phyloP scores from a whole-genome alignment of 2,113 vertebrate species.

The Empidonax traillii region DNA sequence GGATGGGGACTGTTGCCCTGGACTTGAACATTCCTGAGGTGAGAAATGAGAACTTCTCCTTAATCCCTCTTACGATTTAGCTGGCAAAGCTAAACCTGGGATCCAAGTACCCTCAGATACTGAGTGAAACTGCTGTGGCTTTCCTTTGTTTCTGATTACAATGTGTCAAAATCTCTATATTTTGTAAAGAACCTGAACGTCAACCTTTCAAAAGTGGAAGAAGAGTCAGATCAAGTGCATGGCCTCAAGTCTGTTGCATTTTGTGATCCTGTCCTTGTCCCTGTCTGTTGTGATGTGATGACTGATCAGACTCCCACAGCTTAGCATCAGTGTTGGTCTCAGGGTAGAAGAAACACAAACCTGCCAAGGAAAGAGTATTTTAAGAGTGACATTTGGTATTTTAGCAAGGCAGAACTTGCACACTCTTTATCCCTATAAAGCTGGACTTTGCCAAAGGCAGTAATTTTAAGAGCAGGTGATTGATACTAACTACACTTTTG shows the following conservation, averaged over 20 bases:
- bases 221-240: not conserved
- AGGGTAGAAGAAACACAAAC: not conserved
- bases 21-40: not conserved
- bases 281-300: not conserved
- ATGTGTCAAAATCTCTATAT: not conserved
- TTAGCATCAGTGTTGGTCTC: not conserved
- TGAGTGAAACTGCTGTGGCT: not conserved
- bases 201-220: not conserved
- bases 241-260: not conserved
- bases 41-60: not conserved
- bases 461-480: not conserved
- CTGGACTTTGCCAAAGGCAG: not conserved
- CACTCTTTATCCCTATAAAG: not conserved
- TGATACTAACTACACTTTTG: not conserved
- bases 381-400: not conserved
- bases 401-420: not conserved
- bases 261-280: not conserved
- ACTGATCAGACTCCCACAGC: not conserved
- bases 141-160: not conserved
- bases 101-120: not conserved
- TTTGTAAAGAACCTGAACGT: not conserved
- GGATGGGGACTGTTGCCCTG: not conserved
- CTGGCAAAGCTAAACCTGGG: not conserved
- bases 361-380: not conserved
- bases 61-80: not conserved